Evolutionary conservation across 30 jellyfish, hydroid and myxozoan species (phyloP).

Genomic region (Rhopilema esculentum): DNA sequence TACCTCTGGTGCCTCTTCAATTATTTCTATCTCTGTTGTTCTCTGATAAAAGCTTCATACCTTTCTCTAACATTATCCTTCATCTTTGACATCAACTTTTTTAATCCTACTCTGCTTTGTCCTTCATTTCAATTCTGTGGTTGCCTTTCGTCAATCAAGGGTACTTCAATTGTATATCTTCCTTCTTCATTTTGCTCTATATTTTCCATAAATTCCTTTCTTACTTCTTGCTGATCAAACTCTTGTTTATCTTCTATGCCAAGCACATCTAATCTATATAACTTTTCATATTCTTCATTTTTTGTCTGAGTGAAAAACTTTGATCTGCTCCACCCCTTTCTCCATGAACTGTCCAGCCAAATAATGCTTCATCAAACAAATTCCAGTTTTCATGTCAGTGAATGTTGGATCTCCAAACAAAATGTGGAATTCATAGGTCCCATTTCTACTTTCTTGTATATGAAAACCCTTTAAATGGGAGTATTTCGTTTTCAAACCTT

Average conservation of each 20-base stretch:
- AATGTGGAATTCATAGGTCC: constrained; percentile 33
- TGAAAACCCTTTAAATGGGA: constrained; percentile 33
- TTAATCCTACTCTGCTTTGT: constrained; percentile 52
- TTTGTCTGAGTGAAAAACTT: constrained; percentile 53
- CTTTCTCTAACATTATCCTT: constrained; percentile 12
- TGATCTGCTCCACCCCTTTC: neutral
- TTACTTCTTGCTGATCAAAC: constrained; percentile 45
- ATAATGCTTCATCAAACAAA: constrained; percentile 44
- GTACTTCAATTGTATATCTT: neutral
- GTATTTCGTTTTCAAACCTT: constrained; percentile 31
- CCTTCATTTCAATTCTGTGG: constrained; percentile 40
- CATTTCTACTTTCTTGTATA: constrained; percentile 58
- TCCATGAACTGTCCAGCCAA: constrained; percentile 72
- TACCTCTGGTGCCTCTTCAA: constrained; percentile 48
- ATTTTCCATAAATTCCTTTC: constrained; percentile 15
- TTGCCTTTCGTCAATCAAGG: constrained; percentile 1
- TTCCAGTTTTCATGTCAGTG: constrained; percentile 48
- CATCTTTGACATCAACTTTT: constrained; percentile 6
- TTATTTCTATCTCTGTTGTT: constrained; percentile 38
- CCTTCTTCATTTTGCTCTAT: neutral
- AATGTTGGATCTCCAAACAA: constrained; percentile 62
- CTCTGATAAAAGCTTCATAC: constrained; percentile 29
- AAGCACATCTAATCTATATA: constrained; percentile 39
- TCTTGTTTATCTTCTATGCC: constrained; percentile 41
- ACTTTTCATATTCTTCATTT: constrained; percentile 30